Evolutionary conservation across 2,113 vertebrate genomes (phyloP), one percentile per base, ranked within the genome.

Genomic region (Cichladusa arquata): DNA sequence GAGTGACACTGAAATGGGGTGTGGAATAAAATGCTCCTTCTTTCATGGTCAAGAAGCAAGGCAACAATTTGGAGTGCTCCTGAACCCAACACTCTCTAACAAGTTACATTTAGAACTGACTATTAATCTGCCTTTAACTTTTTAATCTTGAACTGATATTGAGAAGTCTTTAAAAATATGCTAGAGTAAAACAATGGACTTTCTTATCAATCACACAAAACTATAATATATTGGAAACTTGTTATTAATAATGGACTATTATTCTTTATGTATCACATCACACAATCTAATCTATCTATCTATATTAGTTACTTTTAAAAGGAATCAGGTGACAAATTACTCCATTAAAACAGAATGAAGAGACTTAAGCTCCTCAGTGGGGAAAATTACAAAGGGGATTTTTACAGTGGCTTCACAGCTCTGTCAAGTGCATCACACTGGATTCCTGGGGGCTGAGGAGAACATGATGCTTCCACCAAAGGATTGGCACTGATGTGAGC

Each of bases 291-390:
- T 95, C 94, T 92, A 94, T 97, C 97, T 96, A 20, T 97, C 97
- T 96, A 19, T 81, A 94, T 97, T 96, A 97, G 94, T 97, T 97
- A 96, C 95, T 95, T 97, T 95, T 96, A 90, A 97, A 94, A 94
- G 94, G 95, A 82, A 54, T 57, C 0, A 20, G 80, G 93, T 97
- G 97, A 98, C 93, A 90, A 97, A 98, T 97, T 92, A 92, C 90
- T 95, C 96, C 94, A 96, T 97, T 98, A 98, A 95, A 96, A 81
- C 60, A 64, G 91, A 94, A 95, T 18, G 3, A 96, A 94, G 97
- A 95, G 94, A 92, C 90, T 97, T 97, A 95, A 97, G 72, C 71
- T 96, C 94, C 93, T 97, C 96, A 96, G 34, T 33, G 67, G 76
- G 65, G 26, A 92, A 76, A 93, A 95, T 79, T 56, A 51, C 69